These are phyloP conservation scores for Eupeodes corollae DNA, from an alignment of 1,140 invertebrate genomes.

Conservation along the genomic window DNA sequence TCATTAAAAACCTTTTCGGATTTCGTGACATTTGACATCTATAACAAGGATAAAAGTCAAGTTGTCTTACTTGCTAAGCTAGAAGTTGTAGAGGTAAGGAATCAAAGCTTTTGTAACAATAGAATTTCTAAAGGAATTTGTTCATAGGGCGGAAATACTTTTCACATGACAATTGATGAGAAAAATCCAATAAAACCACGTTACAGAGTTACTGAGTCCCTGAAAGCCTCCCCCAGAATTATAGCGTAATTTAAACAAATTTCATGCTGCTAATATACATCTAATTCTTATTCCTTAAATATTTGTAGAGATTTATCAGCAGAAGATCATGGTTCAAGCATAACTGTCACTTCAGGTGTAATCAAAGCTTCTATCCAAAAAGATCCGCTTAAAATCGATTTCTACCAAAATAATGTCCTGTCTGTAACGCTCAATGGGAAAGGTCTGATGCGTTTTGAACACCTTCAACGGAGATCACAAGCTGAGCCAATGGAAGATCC, in stretches of 20 bases:
- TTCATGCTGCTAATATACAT: not conserved
- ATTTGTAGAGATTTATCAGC: constrained; percentile 16
- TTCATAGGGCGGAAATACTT: constrained; percentile 55
- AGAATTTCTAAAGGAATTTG: not conserved
- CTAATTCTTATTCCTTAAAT: not conserved
- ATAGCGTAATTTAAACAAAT: constrained; percentile 46
- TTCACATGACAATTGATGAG: constrained; percentile 77
- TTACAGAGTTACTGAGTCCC: constrained; percentile 66
- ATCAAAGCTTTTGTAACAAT: not conserved
- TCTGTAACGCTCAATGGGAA: constrained; percentile 78
- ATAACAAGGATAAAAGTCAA: constrained; percentile 57
- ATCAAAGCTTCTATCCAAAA: constrained; percentile 61
- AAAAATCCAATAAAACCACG: constrained; percentile 63
- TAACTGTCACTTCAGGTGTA: constrained; percentile 45
- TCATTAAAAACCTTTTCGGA: constrained; percentile 55
- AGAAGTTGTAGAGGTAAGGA: constrained; percentile 46
- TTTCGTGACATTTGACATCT: constrained; percentile 54
- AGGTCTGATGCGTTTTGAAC: constrained; percentile 86
- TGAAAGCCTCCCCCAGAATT: constrained; percentile 58
- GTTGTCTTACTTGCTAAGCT: constrained; percentile 49
- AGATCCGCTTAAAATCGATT: constrained; percentile 75
- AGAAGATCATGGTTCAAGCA: constrained; percentile 19
- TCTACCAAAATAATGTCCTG: constrained; percentile 61
- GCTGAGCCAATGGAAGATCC: constrained; percentile 44
- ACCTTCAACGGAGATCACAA: constrained; percentile 56